phyloP scores from a whole-genome alignment of 2,888 invertebrate species.

The Zeuzera pyrina region DNA sequence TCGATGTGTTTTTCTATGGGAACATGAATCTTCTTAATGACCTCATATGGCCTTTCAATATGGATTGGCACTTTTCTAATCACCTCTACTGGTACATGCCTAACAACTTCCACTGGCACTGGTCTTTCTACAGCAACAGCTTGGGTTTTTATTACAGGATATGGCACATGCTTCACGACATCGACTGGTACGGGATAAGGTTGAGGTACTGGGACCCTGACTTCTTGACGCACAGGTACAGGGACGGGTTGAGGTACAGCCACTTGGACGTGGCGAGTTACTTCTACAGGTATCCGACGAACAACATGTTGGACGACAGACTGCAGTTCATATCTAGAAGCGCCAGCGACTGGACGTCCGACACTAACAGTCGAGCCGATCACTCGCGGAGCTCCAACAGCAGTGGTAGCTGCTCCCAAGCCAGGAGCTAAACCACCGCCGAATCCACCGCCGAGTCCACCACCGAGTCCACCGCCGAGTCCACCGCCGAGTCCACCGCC shows the following conservation, averaged over 20 bases:
- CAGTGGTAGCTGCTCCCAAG: conserved; percentile 11
- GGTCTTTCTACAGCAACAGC: conserved; percentile 58
- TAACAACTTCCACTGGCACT: conserved; percentile 55
- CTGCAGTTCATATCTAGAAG: conserved; percentile 54
- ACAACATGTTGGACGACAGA: conserved; percentile 60
- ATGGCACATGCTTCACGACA: conserved; percentile 58
- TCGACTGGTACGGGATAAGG: conserved; percentile 63
- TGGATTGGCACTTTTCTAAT: conserved; percentile 56
- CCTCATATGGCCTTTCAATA: conserved; percentile 58
- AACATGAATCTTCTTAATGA: conserved; percentile 57
- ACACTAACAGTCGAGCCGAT: conserved; percentile 13
- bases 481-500: no score
- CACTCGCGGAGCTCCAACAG: conserved; percentile 25
- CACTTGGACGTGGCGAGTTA: conserved; percentile 53
- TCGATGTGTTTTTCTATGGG: conserved; percentile 58
- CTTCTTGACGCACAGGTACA: conserved; percentile 55
- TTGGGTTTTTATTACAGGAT: conserved; percentile 59
- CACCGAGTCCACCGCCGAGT: no score
- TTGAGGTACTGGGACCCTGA: conserved; percentile 57
- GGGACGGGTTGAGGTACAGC: conserved; percentile 52
- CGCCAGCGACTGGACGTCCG: conserved; percentile 22
- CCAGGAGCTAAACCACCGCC: conserved; percentile 6
- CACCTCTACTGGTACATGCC: conserved; percentile 53
- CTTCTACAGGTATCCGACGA: conserved; percentile 57
- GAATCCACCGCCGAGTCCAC: no score